These are phyloP conservation scores for Urocolius indicus DNA, from an alignment of 2,113 vertebrate genomes.

Conservation along the genomic window DNA sequence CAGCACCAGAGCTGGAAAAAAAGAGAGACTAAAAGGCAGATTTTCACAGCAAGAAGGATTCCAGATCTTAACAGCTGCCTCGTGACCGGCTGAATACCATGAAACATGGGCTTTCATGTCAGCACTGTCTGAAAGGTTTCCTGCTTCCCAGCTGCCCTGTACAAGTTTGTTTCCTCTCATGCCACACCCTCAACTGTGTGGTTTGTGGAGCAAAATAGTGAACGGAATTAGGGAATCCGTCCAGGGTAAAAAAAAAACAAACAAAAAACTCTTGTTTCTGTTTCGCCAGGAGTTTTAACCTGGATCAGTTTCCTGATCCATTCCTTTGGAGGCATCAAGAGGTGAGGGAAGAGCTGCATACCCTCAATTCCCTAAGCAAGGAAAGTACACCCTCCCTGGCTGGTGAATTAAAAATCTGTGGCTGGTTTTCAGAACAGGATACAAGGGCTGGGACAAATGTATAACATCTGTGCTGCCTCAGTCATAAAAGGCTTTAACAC, in stretches of 20 bases:
- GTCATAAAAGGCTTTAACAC: neutral
- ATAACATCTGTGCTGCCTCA: slow-evolving; percentile 18
- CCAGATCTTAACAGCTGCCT: neutral
- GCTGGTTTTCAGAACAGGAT: slow-evolving; percentile 43
- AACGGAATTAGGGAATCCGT: neutral
- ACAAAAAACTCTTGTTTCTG: neutral
- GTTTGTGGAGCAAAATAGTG: neutral
- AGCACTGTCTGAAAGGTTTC: neutral
- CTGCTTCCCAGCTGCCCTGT: neutral
- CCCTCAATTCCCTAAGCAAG: neutral
- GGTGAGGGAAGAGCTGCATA: neutral
- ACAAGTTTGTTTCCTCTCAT: neutral
- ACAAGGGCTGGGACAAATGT: neutral
- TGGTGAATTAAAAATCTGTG: neutral
- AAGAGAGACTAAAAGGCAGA: neutral
- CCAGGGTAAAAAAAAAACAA: neutral
- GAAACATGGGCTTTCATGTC: neutral
- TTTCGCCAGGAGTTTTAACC: neutral
- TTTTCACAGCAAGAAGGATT: neutral
- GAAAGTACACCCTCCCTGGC: neutral
- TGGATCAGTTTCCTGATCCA: neutral
- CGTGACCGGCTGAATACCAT: neutral
- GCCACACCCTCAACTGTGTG: neutral
- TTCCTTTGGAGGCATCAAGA: neutral
- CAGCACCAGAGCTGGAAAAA: neutral